Conservation (phyloP, 2,797 vertebrate species). For the Triplophysa yarkandensis region DNA sequence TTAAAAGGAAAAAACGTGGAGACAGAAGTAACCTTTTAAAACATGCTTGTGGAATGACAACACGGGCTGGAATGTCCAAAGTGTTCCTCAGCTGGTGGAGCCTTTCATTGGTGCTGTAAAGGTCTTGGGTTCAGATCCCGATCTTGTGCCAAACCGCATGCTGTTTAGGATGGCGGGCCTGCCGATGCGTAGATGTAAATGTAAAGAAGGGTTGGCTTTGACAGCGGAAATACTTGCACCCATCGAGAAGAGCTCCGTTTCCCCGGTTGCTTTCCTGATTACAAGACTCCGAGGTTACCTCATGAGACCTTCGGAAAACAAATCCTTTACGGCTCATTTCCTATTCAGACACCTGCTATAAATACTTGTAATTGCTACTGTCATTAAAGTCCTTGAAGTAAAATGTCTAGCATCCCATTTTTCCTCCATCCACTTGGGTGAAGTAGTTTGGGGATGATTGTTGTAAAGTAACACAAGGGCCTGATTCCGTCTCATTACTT, state of each 20-base stretch:
- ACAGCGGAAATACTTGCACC: conserved; percentile 45
- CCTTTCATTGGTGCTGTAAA: too few species aligned
- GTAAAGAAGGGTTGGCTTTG: not conserved
- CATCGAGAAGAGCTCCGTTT: conserved; percentile 52
- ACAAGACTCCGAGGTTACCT: conserved; percentile 46
- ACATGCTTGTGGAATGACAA: conserved; percentile 58
- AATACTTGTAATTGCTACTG: conserved; percentile 69
- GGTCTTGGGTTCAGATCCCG: too few species aligned
- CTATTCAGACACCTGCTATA: conserved; percentile 67
- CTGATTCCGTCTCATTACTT: not conserved
- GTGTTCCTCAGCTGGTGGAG: conserved; percentile 2
- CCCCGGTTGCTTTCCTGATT: conserved; percentile 49
- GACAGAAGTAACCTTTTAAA: conserved; percentile 56
- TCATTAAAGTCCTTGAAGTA: conserved; percentile 57
- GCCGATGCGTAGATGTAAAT: too few species aligned
- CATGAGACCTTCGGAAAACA: conserved; percentile 67
- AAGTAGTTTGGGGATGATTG: conserved; percentile 13
- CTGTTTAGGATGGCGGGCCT: too few species aligned
- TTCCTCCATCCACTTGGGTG: conserved; percentile 1
- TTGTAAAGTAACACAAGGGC: not conserved
- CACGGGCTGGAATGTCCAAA: conserved; percentile 49
- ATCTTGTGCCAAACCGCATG: too few species aligned
- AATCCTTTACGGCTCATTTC: conserved; percentile 70
- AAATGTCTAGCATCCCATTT: conserved; percentile 30
- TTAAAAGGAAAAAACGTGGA: conserved; percentile 54